Evolutionary conservation across 2,113 vertebrate species (phyloP).

Genomic region (Sinosuthora webbiana): DNA sequence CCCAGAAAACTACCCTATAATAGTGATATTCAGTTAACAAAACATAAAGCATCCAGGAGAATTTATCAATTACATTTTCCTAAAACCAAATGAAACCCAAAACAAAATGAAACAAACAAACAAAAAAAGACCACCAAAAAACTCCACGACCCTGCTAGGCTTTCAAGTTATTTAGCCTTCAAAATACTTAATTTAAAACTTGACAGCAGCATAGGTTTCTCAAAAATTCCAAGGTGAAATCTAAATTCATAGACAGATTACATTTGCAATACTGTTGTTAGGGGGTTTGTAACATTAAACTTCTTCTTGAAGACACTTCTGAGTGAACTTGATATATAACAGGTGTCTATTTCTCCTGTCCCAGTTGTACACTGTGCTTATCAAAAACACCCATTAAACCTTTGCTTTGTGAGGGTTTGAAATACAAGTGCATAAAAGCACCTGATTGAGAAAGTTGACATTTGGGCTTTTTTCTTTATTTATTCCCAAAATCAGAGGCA

Average conservation of each 20-base stretch:
- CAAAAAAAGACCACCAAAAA: background rate
- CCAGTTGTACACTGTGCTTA: background rate
- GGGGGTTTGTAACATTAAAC: background rate
- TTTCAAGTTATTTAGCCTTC: background rate
- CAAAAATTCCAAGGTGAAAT: background rate
- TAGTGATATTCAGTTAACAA: background rate
- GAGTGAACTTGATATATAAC: background rate
- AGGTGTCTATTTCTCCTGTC: background rate
- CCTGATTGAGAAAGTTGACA: background rate
- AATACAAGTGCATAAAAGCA: background rate
- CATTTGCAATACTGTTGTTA: background rate
- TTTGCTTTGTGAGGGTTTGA: background rate
- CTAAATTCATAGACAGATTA: background rate
- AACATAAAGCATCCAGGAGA: background rate
- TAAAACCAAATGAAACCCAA: background rate
- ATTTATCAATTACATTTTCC: background rate
- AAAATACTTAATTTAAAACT: background rate
- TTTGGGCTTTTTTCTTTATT: background rate
- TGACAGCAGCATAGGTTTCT: background rate
- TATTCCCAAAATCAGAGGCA: background rate
- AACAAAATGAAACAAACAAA: background rate
- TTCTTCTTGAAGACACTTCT: background rate
- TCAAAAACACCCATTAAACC: background rate
- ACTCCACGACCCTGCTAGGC: rapidly evolving
- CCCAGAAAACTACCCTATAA: background rate